phyloP scores from a whole-genome alignment of 2,888 invertebrate genomes.

The Andrena hattorfiana region DNA sequence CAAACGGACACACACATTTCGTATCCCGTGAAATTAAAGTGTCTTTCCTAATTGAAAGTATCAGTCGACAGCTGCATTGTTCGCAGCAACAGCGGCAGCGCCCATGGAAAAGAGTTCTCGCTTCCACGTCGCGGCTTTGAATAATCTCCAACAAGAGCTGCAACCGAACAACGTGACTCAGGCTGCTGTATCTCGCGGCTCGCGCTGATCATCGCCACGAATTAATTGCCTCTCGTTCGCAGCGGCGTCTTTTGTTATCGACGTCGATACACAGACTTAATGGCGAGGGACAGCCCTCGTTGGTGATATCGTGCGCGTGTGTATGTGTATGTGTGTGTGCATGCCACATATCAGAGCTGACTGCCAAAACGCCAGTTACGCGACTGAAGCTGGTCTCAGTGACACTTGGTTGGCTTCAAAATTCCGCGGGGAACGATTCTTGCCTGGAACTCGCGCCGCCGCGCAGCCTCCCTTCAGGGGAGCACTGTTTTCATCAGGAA shows the following conservation, averaged over 20 bases:
- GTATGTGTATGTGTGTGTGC: constrained; percentile 2
- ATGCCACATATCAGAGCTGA: constrained; percentile 71
- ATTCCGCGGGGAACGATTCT: not conserved
- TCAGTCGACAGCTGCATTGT: not conserved
- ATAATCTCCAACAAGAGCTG: not conserved
- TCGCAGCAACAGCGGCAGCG: not conserved
- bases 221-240: constrained; percentile 17
- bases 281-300: constrained; percentile 37
- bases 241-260: constrained; percentile 6
- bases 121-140: not conserved
- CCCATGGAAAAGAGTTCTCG: not conserved
- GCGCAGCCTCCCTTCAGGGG: constrained; percentile 4
- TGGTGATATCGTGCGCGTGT: constrained; percentile 61
- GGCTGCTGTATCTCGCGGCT: constrained; percentile 35
- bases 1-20: not conserved
- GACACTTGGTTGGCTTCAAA: constrained; percentile 11
- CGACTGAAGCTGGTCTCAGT: constrained; percentile 33
- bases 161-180: constrained; percentile 4
- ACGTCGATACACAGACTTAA: constrained; percentile 20
- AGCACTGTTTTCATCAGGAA: constrained; percentile 1
- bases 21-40: constrained; percentile 16
- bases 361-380: constrained; percentile 75
- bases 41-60: constrained; percentile 43
- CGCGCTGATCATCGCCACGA: constrained; percentile 30
- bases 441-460: not conserved